Base-by-base conservation (phyloP, 1,140 invertebrate species). In the Pinna nobilis region DNA sequence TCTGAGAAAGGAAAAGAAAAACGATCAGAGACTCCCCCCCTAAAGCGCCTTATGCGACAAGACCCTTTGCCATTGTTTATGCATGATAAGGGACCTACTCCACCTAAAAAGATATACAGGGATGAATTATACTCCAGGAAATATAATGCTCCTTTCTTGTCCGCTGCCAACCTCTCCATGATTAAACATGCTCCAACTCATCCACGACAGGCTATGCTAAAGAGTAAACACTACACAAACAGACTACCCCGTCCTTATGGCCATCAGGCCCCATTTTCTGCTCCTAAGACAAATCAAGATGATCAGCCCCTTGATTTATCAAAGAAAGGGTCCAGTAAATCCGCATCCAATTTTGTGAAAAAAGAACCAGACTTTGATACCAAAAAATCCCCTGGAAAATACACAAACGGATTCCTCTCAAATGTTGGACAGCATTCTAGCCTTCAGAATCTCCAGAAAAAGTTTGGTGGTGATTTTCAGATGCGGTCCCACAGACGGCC, bases 241-340 rank as follows among this genome's bases (percentile, higher is more conserved):
- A 76, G 63, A 67, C 57, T 66, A 32, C 64, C 49, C 51, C 51
- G 71, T 15, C n/a, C 39, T 28, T 63, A 37, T 28, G 23, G 20
- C 51, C 25, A 39, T 33, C 39, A 32, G 28, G 18, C 23, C 30
- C 55, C 67, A 13, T 55, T 15, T 41, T 23, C 47, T 30, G 53
- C 37, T 18, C n/a, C 39, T 23, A 73, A 61, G 33, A 11, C 18
- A 2, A 30, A 39, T 35, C 41, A 70, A n/a, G 75, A 74, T 35
- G 84, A 86, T 37, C 79, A 86, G 57, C 84, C 84, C n/a, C 68
- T 86, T 37, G 84, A 86, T 51, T 70, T 86, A 59, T 86, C 84
- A 3, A 83, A 78, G 53, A 83, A 83, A 69, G n/a, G 69, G 32
- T 59, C 37, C 9, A 66, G 28, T 18, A 72, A 55, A 72, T 63